phyloP scores from a whole-genome alignment of 1,140 invertebrate species.

The Ips nitidus region DNA sequence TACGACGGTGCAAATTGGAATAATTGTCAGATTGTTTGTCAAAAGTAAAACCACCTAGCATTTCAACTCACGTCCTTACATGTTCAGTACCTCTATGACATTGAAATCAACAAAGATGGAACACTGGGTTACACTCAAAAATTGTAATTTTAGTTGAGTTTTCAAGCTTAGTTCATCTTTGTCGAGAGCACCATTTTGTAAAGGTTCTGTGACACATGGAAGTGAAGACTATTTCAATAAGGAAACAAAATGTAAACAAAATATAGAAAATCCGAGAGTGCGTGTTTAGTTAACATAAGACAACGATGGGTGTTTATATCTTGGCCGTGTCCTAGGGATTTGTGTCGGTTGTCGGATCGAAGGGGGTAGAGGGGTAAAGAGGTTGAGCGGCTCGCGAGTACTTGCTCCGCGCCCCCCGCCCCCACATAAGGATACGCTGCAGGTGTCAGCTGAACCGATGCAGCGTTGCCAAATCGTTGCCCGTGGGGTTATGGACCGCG shows the following conservation, averaged over 20 bases:
- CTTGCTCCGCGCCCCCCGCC: conserved; percentile 42
- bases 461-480: conserved; percentile 23
- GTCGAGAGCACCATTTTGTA: no score
- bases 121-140: no score
- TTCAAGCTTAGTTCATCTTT: no score
- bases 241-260: background rate
- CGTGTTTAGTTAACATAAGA: conserved; percentile 3
- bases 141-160: no score
- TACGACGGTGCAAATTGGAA: no score
- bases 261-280: background rate
- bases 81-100: no score
- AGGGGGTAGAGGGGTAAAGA: conserved; percentile 13
- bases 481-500: conserved; percentile 33
- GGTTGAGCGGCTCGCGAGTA: conserved; percentile 41
- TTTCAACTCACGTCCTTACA: no score
- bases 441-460: conserved; percentile 50
- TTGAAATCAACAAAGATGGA: no score
- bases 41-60: no score
- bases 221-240: no score
- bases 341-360: conserved; percentile 38
- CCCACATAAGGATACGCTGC: conserved; percentile 47
- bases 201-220: no score
- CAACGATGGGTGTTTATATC: conserved; percentile 27
- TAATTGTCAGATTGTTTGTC: no score
- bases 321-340: conserved; percentile 45